Evolutionary conservation across 2,113 vertebrate genomes (phyloP).

Genomic region (Podarcis muralis): DNA sequence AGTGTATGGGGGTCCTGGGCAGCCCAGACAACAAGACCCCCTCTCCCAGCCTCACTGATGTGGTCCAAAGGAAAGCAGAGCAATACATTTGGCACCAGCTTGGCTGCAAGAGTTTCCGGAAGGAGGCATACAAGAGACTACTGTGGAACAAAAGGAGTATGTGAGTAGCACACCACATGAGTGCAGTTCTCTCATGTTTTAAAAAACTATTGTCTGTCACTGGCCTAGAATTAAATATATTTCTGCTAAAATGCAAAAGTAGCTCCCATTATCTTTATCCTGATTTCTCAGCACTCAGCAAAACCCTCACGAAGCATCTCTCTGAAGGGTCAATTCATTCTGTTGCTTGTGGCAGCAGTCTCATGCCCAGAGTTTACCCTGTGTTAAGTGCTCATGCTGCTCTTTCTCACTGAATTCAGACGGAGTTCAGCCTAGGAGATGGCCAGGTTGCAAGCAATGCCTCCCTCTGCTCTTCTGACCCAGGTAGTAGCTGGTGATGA

Average conservation of each 20-base stretch:
- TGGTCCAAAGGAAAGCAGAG: too few relatives aligned
- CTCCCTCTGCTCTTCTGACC: not conserved
- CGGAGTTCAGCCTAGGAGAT: not conserved
- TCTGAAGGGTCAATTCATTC: not conserved
- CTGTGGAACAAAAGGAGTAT: not conserved
- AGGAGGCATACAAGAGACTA: too few relatives aligned
- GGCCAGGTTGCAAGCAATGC: not conserved
- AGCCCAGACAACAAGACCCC: too few relatives aligned
- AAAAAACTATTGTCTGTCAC: not conserved
- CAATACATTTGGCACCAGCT: too few relatives aligned
- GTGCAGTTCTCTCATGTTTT: not conserved
- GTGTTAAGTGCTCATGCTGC: too few relatives aligned
- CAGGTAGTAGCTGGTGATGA: too few relatives aligned
- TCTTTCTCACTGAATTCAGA: not conserved
- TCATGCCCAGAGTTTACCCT: not conserved
- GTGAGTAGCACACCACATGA: not conserved
- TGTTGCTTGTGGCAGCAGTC: not conserved
- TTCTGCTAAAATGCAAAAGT: not conserved
- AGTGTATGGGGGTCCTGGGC: too few relatives aligned
- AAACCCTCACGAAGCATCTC: too few relatives aligned
- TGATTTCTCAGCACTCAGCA: not conserved
- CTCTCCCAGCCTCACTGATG: too few relatives aligned
- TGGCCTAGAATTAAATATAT: not conserved
- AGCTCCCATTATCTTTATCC: not conserved
- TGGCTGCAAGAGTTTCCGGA: too few relatives aligned